Evolutionary conservation across 2,113 vertebrate genomes (phyloP).

Genomic region (Bungarus multicinctus): DNA sequence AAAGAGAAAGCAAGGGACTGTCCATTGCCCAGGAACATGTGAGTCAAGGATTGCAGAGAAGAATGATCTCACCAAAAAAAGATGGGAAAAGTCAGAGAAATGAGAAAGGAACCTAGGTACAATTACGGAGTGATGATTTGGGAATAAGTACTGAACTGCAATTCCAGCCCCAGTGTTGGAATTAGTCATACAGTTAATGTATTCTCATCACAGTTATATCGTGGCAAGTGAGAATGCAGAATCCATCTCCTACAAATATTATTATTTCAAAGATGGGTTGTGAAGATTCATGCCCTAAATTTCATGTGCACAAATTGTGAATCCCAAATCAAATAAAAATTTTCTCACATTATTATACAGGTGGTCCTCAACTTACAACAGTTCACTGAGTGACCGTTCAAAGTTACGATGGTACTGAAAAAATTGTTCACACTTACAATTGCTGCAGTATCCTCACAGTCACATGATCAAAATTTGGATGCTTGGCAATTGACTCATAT

Average conservation of each 20-base stretch:
- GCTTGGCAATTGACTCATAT: not conserved
- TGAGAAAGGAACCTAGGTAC: not conserved
- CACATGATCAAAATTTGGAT: not conserved
- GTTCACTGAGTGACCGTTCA: not conserved
- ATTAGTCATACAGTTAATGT: not conserved
- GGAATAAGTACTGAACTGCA: not conserved
- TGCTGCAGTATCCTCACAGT: not conserved
- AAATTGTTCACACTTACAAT: not conserved
- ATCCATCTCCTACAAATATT: not conserved
- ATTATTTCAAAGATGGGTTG: not conserved
- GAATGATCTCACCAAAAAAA: not conserved
- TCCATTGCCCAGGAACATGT: not conserved
- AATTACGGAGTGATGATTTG: not conserved
- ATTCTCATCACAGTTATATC: not conserved
- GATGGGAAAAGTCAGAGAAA: not conserved
- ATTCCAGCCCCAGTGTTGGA: not conserved
- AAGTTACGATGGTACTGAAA: not conserved
- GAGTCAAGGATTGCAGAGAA: not conserved
- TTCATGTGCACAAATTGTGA: not conserved
- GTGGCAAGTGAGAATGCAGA: not conserved
- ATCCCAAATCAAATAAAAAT: not conserved
- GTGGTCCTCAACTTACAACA: not conserved
- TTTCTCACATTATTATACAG: not conserved
- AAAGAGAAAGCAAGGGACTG: not conserved
- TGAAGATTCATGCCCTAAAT: not conserved